Percentiles rank a stretch among this genome's conserved stretches.
Evolutionary conservation across 2,888 invertebrate genomes (phyloP).

Genomic region (Pantelozetes paolii): DNA sequence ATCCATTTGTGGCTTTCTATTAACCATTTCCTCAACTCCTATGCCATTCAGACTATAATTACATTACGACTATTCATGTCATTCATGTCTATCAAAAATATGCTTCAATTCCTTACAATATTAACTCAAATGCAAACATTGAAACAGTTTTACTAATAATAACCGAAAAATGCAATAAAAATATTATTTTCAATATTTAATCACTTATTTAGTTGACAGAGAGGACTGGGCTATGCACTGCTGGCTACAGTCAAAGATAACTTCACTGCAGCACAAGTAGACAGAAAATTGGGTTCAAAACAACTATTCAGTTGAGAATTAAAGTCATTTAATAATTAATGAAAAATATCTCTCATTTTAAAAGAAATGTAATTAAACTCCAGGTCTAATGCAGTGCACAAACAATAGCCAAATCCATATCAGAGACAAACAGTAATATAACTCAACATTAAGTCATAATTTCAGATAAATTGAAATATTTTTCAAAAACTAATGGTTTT

Average conservation of each 20-base stretch:
- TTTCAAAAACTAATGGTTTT: no score
- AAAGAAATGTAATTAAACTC: neutral
- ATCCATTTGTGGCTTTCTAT: conserved; percentile 16
- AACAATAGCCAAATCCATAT: neutral
- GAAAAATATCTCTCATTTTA: neutral
- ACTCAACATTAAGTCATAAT: neutral
- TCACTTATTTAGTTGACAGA: neutral
- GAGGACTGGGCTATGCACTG: neutral
- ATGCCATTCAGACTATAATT: neutral
- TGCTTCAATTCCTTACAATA: conserved; percentile 4
- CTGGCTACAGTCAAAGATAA: no score
- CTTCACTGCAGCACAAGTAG: neutral
- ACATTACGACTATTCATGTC: conserved; percentile 19
- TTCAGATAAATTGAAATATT: neutral
- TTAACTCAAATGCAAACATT: conserved; percentile 2
- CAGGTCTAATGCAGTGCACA: neutral
- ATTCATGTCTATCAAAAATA: neutral
- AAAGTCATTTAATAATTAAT: conserved; percentile 8
- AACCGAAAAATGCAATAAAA: neutral
- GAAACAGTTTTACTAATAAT: neutral
- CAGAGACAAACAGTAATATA: neutral
- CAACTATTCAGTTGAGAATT: neutral
- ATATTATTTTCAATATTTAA: conserved; percentile 5
- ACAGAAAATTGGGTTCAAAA: neutral
- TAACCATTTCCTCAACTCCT: neutral